Evolutionary conservation across 1,140 invertebrate genomes (phyloP).

Genomic region (Probaryconus sp.): DNA sequence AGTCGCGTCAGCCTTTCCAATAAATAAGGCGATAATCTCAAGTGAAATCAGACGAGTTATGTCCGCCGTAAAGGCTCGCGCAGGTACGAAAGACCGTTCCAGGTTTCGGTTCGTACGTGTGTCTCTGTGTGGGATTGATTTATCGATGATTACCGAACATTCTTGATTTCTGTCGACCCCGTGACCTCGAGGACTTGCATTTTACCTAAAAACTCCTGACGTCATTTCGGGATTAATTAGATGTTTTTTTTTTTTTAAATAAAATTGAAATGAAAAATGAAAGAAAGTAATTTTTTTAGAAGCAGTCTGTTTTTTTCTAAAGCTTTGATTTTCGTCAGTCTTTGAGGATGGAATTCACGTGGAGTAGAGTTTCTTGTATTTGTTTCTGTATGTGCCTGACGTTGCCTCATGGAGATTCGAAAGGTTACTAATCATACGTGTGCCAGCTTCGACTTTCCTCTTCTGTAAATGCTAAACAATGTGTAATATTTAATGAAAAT

Average conservation of each 20-base stretch:
- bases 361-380: background rate
- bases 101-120: conserved; percentile 15
- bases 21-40: conserved; percentile 78
- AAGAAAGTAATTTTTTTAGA: too few species aligned
- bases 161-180: conserved; percentile 69
- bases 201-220: conserved; percentile 30
- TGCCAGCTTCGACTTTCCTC: conserved; percentile 50
- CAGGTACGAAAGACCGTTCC: conserved; percentile 49
- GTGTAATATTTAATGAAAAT: conserved; percentile 49
- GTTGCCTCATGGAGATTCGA: conserved; percentile 36
- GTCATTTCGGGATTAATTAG: conserved; percentile 38
- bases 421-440: conserved; percentile 45
- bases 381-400: background rate
- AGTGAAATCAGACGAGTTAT: conserved; percentile 77
- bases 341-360: background rate
- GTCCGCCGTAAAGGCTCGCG: conserved; percentile 74
- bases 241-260: too few species aligned
- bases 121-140: conserved; percentile 42
- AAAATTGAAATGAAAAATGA: too few species aligned
- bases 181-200: conserved; percentile 44
- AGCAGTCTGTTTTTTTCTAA: too few species aligned
- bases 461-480: conserved; percentile 49
- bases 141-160: conserved; percentile 71
- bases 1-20: conserved; percentile 70
- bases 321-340: too few species aligned